Conservation (phyloP, 2,888 invertebrate genomes). For the Mesorhabditis belari region DNA sequence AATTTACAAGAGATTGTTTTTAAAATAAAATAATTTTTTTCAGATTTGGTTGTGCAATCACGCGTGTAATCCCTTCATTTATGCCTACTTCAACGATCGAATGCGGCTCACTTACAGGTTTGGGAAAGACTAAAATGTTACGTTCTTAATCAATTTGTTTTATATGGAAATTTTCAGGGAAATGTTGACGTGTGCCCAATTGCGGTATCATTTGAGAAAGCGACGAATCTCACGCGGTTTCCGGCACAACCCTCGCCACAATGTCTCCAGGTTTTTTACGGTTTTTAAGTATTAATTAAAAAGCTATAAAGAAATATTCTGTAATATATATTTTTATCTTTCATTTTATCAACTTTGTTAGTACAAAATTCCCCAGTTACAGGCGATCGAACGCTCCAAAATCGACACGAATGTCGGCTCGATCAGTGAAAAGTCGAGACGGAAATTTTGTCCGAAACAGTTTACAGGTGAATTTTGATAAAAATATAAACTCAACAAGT, state of each 20-base stretch:
- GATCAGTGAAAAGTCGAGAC: constrained; percentile 29
- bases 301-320: background rate
- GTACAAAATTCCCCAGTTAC: constrained; percentile 3
- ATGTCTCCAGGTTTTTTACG: constrained; percentile 21
- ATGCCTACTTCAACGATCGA: constrained; percentile 49
- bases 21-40: constrained; percentile 4
- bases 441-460: constrained; percentile 47
- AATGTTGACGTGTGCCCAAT: constrained; percentile 35
- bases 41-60: constrained; percentile 46
- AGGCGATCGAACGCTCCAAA: constrained; percentile 40
- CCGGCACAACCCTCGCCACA: constrained; percentile 26
- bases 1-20: background rate
- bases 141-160: background rate
- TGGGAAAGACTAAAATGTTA: background rate
- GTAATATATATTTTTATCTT: background rate
- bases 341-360: background rate
- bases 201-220: constrained; percentile 36
- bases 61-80: constrained; percentile 48
- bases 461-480: constrained; percentile 23
- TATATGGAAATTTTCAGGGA: too few species aligned
- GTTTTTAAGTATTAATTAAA: background rate
- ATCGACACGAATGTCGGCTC: constrained; percentile 34
- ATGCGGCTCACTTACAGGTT: constrained; percentile 43
- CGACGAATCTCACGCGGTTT: constrained; percentile 25
- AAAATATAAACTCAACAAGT: too few species aligned